Base-by-base conservation (phyloP, 1,140 invertebrate species). In the Eriocheir sinensis region DNA sequence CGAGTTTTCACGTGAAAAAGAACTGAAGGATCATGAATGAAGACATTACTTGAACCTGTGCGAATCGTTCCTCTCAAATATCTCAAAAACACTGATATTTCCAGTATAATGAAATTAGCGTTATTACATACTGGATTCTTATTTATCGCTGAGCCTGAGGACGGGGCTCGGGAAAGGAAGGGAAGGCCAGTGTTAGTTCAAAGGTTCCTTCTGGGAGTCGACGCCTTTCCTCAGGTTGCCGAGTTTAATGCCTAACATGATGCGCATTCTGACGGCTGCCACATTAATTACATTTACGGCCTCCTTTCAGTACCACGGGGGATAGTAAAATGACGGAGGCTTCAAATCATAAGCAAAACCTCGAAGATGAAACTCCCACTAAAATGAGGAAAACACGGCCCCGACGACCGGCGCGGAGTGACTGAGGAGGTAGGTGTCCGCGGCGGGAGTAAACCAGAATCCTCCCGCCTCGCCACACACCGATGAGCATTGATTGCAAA, bases 401-500 rank as follows among this genome's bases (percentile, higher is more conserved):
- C 21, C 12, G 21, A 4, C 60, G 60, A 72, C 60, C 21, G 21
- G 21, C 60, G 27, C 21, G 21, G 60, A 72, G 60, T 72, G 60
- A 72, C n/a, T 21, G 21, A n/a, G 27, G 60, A 21, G 60, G 60
- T n/a, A 72, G 60, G 60, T 72, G 60, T 72, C 60, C 60, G 27
- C 60, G 60, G 60, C 27, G n/a, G 60, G 60, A 72, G 60, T n/a
- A n/a, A 72, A 72, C 60, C 27, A 72, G 60, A 72, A 72, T n/a
- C 60, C 60, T n/a, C 48, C 60, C 60, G 60, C 60, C 60, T 72
- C 60, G n/a, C 60, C 60, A 72, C 60, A 72, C 60, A 72, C 60
- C 60, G n/a, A n/a, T 72, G 60, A 72, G 21, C 60, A 72, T n/a
- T 72, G 60, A 72, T n/a, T 72, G 60, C 60, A 72, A 72, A 72